Evolutionary conservation across 2,888 invertebrate genomes (phyloP), one percentile per base, ranked within the genome.

Genomic region (Athalia circularis): DNA sequence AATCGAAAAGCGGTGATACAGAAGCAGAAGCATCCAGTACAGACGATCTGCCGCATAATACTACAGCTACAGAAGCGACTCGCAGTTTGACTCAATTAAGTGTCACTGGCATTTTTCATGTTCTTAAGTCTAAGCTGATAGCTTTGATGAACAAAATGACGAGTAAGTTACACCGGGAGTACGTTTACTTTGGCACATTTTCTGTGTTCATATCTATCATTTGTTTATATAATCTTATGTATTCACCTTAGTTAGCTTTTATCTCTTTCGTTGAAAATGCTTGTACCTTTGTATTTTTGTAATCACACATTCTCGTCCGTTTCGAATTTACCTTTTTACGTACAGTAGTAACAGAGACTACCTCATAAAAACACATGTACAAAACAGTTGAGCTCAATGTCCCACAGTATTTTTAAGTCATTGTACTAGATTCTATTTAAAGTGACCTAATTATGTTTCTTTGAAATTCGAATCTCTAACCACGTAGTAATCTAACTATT

Each of bases 151-250:
- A 57, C 72, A 72, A 50, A 72, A 13, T 72, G 9, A 59, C 75
- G 50, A 62, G 75, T 75, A 75, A 75, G 75, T 75, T 62, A 62
- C 75, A 75, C 50, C 48, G 61, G 45, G 79, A 79, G 79, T 81
- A 82, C 75, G 77, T 80, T 79, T 79, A 57, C 7, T 59, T 82
- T 68, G 77, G 72, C 62, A 48, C 61, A 47, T 77, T 43, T 79
- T 62, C 65, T 11, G 61, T 80, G 29, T 59, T 57, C 43, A 52
- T 78, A 79, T 62, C 54, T 47, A 70, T 68, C 13, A 72, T 81
- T 65, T 79, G 72, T 70, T 81, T 61, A 72, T 80, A 77, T 54
- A 78, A 78, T 52, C 72, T 82, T 65, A 70, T 80, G 15, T 80
- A 77, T 50, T 75, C 61, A 61, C 15, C 48, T 75, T 83, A 75